phyloP scores from a whole-genome alignment of 2,888 invertebrate species.

The Sphinx pinastri region DNA sequence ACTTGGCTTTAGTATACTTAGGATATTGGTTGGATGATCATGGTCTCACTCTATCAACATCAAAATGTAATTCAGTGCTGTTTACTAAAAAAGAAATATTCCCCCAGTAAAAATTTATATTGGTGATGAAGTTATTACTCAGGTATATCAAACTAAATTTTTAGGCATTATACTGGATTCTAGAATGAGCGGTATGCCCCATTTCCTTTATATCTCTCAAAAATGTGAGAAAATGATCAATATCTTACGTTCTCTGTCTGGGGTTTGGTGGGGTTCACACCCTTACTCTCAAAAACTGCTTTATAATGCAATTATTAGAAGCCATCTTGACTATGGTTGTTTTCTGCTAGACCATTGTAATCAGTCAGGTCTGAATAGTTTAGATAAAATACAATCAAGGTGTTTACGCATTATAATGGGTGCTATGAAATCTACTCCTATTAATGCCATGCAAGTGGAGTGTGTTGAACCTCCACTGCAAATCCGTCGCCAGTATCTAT shows the following conservation, averaged over 20 bases:
- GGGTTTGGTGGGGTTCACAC: conserved; percentile 33
- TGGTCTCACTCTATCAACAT: conserved; percentile 32
- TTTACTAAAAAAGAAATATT: neutral
- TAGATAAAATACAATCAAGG: conserved; percentile 7
- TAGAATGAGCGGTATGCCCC: conserved; percentile 30
- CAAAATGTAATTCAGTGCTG: conserved; percentile 33
- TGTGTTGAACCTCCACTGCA: conserved; percentile 10
- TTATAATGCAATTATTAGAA: conserved; percentile 30
- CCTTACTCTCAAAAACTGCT: conserved; percentile 23
- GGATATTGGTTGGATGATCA: conserved; percentile 9
- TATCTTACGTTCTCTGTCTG: conserved; percentile 32
- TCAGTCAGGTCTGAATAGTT: neutral
- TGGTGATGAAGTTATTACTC: neutral
- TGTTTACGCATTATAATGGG: conserved; percentile 20
- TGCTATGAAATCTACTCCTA: neutral
- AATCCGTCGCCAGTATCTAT: no score
- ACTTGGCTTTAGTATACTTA: no score
- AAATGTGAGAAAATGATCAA: conserved; percentile 38
- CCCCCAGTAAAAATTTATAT: neutral
- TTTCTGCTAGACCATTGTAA: conserved; percentile 10
- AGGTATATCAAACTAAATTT: conserved; percentile 33
- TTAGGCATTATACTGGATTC: conserved; percentile 35
- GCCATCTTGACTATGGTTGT: conserved; percentile 23
- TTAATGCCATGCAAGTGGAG: conserved; percentile 22
- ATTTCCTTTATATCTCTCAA: conserved; percentile 27